A percentile compares a stretch with the other conserved stretches of the same genome.
phyloP scores from a whole-genome alignment of 92 coral and sea anemone genomes.

The Porites cylindrica region DNA sequence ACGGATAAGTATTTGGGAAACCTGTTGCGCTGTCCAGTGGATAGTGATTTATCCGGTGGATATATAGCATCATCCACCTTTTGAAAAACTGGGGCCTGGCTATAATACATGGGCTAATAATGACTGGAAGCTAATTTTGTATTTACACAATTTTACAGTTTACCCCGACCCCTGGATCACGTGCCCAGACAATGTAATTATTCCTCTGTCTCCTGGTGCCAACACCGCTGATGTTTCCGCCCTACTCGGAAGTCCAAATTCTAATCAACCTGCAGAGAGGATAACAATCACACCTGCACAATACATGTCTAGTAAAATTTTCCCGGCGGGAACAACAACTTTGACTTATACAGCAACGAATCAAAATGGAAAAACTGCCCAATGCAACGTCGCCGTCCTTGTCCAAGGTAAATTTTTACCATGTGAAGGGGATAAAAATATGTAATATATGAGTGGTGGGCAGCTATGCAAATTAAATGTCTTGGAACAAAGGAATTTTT shows the following conservation, averaged over 20 bases:
- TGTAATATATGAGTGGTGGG: not conserved
- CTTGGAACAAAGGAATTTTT: too few relatives aligned
- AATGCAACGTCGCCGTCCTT: conserved; percentile 49
- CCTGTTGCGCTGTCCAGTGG: too few relatives aligned
- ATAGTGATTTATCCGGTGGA: too few relatives aligned
- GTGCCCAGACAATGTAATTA: conserved; percentile 73
- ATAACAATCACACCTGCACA: conserved; percentile 61
- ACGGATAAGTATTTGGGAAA: too few relatives aligned
- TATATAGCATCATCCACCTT: too few relatives aligned
- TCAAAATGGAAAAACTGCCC: conserved; percentile 56
- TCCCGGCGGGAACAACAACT: conserved; percentile 78
- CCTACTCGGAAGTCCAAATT: conserved; percentile 65
- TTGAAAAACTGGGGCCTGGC: too few relatives aligned
- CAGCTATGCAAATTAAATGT: too few relatives aligned
- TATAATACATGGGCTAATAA: too few relatives aligned
- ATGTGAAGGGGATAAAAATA: too few relatives aligned
- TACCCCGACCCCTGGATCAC: conserved; percentile 72
- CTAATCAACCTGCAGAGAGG: conserved; percentile 59
- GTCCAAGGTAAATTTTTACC: conserved; percentile 60
- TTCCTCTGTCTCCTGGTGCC: conserved; percentile 65
- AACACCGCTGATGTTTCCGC: conserved; percentile 77
- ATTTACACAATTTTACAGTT: conserved; percentile 16
- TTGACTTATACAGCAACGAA: conserved; percentile 76
- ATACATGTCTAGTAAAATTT: conserved; percentile 55
- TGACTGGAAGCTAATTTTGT: not conserved